phyloP scores from a whole-genome alignment of 2,888 invertebrate genomes.

The Dinocampus coccinellae region DNA sequence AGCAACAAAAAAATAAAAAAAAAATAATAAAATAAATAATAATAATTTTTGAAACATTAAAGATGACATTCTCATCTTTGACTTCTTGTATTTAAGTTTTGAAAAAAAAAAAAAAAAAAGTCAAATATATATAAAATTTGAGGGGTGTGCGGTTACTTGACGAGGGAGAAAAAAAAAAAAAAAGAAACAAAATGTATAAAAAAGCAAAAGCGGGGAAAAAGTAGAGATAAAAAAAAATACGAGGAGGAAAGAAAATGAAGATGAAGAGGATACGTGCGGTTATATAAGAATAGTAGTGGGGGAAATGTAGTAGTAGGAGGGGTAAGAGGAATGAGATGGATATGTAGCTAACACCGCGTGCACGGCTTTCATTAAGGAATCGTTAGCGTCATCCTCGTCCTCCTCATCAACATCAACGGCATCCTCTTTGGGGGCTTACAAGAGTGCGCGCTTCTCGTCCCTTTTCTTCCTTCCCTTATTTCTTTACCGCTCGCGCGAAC shows the following conservation, averaged over 20 bases:
- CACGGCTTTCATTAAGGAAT: conserved; percentile 64
- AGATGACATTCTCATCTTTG: neutral
- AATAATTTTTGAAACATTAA: neutral
- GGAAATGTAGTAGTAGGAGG: no score
- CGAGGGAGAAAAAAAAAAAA: neutral
- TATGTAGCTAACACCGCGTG: conserved; percentile 32
- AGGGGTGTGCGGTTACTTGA: neutral
- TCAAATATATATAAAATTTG: no score
- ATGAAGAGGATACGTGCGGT: conserved; percentile 21
- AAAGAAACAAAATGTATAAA: no score
- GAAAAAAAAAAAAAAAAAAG: no score
- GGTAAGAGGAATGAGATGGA: conserved; percentile 33
- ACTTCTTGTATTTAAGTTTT: conserved; percentile 2
- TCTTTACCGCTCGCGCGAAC: conserved; percentile 27
- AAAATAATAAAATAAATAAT: neutral
- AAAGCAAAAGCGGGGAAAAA: neutral
- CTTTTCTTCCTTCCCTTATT: conserved; percentile 30
- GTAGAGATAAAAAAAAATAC: neutral
- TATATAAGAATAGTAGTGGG: no score
- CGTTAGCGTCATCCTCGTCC: conserved; percentile 58
- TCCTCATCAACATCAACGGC: conserved; percentile 56
- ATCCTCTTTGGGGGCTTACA: conserved; percentile 23
- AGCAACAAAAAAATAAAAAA: neutral
- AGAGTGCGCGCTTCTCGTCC: neutral
- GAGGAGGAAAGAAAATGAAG: neutral